Percentiles rank a stretch among this genome's conserved stretches.
Evolutionary conservation across 2,113 vertebrate genomes (phyloP).

Genomic region (Campylomormyrus numenius): DNA sequence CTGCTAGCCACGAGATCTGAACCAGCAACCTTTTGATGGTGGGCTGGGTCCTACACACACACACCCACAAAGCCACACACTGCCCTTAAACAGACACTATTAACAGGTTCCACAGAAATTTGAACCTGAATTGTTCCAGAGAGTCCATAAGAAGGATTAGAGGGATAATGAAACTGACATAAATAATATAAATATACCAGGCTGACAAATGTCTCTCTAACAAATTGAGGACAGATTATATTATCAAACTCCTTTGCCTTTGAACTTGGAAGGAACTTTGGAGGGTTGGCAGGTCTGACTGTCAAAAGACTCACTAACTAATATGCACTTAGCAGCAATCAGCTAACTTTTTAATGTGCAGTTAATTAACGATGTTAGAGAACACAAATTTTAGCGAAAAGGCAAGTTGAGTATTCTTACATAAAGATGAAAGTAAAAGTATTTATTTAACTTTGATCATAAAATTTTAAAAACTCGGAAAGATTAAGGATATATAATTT

Average conservation of each 20-base stretch:
- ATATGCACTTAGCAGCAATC: background rate
- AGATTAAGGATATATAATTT: background rate
- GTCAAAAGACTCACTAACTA: background rate
- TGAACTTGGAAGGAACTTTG: background rate
- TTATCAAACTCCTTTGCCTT: background rate
- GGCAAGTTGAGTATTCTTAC: background rate
- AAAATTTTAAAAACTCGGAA: background rate
- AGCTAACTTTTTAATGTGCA: background rate
- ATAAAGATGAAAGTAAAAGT: background rate
- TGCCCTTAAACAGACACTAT: background rate
- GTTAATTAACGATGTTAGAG: background rate
- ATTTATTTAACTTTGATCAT: background rate
- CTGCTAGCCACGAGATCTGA: background rate
- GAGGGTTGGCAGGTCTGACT: background rate
- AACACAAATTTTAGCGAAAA: background rate
- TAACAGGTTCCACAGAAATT: background rate
- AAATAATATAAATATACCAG: background rate
- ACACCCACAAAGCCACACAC: background rate
- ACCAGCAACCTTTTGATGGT: background rate
- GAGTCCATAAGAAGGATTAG: background rate
- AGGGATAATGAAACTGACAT: background rate
- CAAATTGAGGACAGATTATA: background rate
- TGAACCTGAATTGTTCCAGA: background rate
- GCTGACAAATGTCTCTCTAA: background rate
- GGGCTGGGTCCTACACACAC: background rate